phyloP scores from a whole-genome alignment of 2,797 vertebrate species.

The Gouania willdenowi region DNA sequence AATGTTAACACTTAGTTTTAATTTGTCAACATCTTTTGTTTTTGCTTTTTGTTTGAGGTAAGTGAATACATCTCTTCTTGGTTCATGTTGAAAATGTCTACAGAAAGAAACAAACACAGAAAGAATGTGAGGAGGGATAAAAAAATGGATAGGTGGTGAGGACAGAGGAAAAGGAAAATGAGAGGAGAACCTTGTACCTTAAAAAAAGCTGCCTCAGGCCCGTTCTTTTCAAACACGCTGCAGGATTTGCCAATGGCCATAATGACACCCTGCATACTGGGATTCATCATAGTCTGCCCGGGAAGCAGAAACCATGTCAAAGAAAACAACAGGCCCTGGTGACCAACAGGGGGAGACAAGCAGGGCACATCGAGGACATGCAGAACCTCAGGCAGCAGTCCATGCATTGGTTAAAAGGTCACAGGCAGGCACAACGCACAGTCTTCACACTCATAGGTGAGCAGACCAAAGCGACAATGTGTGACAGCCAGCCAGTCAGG shows the following conservation, averaged over 20 bases:
- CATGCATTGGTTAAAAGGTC: constrained; percentile 61
- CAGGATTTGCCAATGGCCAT: constrained; percentile 99
- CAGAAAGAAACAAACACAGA: too few species aligned
- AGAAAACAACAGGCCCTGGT: constrained; percentile 55
- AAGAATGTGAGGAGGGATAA: background rate
- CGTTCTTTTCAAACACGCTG: constrained; percentile 95
- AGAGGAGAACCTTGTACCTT: constrained; percentile 82
- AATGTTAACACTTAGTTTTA: too few species aligned
- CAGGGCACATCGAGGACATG: constrained; percentile 39
- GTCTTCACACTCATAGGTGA: constrained; percentile 15
- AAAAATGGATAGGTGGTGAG: background rate
- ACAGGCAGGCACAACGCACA: constrained; percentile 31
- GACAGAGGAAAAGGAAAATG: background rate
- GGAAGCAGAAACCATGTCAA: constrained; percentile 73
- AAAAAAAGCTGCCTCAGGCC: constrained; percentile 98
- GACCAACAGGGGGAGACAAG: constrained; percentile 23
- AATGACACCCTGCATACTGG: constrained; percentile 99
- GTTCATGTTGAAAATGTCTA: too few species aligned
- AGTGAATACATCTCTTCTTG: too few species aligned
- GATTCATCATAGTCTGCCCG: constrained; percentile 97
- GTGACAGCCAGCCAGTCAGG: constrained; percentile 17
- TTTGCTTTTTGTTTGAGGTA: too few species aligned
- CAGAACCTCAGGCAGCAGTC: constrained; percentile 42
- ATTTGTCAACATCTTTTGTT: too few species aligned
- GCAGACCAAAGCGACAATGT: constrained; percentile 20